Conservation (phyloP, 2,888 invertebrate species). For the Torymus texanus region DNA sequence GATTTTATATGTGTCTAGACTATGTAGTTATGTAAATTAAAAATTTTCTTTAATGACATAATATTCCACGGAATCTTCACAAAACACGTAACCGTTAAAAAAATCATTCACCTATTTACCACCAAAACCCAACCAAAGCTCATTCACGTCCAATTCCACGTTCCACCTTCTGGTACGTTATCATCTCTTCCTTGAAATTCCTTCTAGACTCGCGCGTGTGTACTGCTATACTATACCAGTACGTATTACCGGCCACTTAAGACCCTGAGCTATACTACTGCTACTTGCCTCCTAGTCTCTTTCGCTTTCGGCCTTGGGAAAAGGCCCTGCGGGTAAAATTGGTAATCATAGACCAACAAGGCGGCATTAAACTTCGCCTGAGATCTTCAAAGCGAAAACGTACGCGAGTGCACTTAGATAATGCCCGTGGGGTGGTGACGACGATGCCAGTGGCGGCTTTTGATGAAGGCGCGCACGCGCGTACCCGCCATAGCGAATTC, state of each 20-base stretch:
- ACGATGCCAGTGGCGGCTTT: constrained; percentile 67
- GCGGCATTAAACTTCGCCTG: constrained; percentile 72
- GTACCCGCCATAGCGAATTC: constrained; percentile 66
- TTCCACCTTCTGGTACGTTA: not conserved
- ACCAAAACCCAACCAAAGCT: not conserved
- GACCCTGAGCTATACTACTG: not conserved
- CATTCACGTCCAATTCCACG: constrained; percentile 6
- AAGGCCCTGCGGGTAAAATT: constrained; percentile 70
- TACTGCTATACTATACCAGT: too few relatives aligned
- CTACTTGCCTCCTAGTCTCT: not conserved
- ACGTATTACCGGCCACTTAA: constrained; percentile 30
- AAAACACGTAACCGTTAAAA: too few relatives aligned
- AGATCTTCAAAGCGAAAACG: constrained; percentile 68
- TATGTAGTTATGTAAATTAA: too few relatives aligned
- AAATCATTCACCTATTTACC: too few relatives aligned
- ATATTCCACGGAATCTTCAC: too few relatives aligned
- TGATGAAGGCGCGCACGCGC: constrained; percentile 70
- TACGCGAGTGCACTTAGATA: constrained; percentile 74
- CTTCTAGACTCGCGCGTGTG: not conserved
- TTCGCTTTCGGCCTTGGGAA: not conserved
- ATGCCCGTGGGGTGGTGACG: constrained; percentile 66
- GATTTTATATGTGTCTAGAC: too few relatives aligned
- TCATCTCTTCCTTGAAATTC: not conserved
- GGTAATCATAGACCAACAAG: constrained; percentile 75
- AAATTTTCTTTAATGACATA: too few relatives aligned